These are phyloP conservation scores for Plagiodera versicolora DNA, from an alignment of 2,888 invertebrate species.

Conservation along the genomic window DNA sequence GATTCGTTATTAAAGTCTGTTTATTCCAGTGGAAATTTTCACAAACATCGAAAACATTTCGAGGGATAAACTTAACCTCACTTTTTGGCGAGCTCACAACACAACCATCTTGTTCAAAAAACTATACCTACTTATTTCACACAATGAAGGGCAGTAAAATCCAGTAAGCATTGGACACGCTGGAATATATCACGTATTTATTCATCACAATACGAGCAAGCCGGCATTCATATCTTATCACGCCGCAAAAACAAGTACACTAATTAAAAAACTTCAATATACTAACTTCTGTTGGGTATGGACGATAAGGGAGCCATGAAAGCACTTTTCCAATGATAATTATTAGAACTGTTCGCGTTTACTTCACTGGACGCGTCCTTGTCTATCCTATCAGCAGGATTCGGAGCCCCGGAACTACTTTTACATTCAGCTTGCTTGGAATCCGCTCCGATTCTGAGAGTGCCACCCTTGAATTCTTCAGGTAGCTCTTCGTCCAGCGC, in stretches of 20 bases:
- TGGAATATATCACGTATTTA: constrained; percentile 18
- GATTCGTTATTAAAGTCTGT: no score
- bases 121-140: constrained; percentile 33
- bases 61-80: no score
- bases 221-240: constrained; percentile 15
- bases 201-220: neutral
- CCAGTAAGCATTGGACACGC: constrained; percentile 41
- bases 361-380: constrained; percentile 34
- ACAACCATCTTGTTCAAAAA: no score
- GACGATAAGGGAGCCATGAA: constrained; percentile 50
- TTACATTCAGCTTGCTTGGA: constrained; percentile 29
- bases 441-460: constrained; percentile 46
- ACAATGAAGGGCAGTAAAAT: constrained; percentile 42
- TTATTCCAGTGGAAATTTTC: no score
- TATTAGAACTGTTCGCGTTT: constrained; percentile 35
- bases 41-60: no score
- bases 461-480: constrained; percentile 62
- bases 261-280: constrained; percentile 17
- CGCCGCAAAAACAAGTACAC: constrained; percentile 3
- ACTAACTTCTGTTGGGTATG: constrained; percentile 50
- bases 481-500: constrained; percentile 58
- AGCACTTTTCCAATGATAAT: constrained; percentile 43
- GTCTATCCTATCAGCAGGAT: constrained; percentile 35
- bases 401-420: constrained; percentile 23
- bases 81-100: no score